Evolutionary conservation across 2,113 vertebrate genomes (phyloP).

Genomic region (Chionis minor): DNA sequence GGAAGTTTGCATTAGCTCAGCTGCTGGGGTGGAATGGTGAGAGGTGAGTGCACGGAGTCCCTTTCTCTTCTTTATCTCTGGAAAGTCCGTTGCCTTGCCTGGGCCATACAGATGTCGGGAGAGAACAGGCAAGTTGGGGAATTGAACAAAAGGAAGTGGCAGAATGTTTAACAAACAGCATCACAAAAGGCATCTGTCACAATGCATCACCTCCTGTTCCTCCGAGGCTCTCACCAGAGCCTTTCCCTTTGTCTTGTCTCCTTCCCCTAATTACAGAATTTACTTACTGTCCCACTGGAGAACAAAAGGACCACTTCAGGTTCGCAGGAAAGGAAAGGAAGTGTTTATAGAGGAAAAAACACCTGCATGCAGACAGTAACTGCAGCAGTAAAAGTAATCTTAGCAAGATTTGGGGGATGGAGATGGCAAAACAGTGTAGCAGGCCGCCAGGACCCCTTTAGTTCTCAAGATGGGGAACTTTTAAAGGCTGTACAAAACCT

Average conservation of each 20-base stretch:
- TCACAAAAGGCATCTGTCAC: constrained; percentile 70
- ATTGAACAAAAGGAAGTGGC: constrained; percentile 13
- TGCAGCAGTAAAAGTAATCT: not conserved
- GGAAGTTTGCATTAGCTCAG: not conserved
- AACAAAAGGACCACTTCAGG: not conserved
- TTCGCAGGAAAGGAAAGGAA: not conserved
- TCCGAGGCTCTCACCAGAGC: constrained; percentile 23
- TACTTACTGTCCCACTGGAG: not conserved
- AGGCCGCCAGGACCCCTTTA: not conserved
- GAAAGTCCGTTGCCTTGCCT: not conserved
- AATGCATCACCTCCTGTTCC: constrained; percentile 61
- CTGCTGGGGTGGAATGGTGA: not conserved
- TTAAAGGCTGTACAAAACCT: not conserved
- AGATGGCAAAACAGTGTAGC: not conserved
- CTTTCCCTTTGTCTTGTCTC: constrained; percentile 21
- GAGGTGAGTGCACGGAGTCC: not conserved
- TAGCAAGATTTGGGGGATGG: not conserved
- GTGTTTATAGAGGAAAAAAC: not conserved
- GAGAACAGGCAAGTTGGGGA: not conserved
- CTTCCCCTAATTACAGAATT: constrained; percentile 49
- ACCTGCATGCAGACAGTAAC: not conserved
- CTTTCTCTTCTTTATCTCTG: not conserved
- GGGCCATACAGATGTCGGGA: not conserved
- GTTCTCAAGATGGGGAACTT: not conserved
- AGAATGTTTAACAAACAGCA: constrained; percentile 61